Percentiles rank a stretch among this genome's conserved stretches.
These are phyloP conservation scores for Ophthalmolycus amberensis DNA, from an alignment of 2,113 vertebrate genomes.

Conservation along the genomic window DNA sequence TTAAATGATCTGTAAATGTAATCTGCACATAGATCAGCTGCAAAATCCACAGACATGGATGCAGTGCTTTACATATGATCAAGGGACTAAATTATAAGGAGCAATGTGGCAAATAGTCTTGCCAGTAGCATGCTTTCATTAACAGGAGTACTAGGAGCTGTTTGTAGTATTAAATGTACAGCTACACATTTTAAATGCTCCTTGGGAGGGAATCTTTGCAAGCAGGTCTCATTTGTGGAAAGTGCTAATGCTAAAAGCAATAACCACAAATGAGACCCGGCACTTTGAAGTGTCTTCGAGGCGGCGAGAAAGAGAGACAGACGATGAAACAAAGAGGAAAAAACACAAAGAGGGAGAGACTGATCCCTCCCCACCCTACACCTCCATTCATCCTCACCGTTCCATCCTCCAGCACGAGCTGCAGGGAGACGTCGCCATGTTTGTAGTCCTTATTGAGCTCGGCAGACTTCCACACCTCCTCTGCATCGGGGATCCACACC, in stretches of 20 bases:
- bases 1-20: background rate
- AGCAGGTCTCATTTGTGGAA: slow-evolving; percentile 51
- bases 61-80: slow-evolving; percentile 3
- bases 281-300: slow-evolving; percentile 25
- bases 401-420: slow-evolving; percentile 92
- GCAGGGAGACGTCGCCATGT: slow-evolving; percentile 88
- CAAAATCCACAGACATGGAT: background rate
- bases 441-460: slow-evolving; percentile 95
- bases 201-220: slow-evolving; percentile 28
- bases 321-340: background rate
- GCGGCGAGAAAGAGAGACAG: background rate
- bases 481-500: slow-evolving; percentile 97
- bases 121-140: background rate
- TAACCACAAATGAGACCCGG: slow-evolving; percentile 50
- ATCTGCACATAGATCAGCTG: background rate
- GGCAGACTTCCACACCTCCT: slow-evolving; percentile 98
- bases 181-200: slow-evolving; percentile 43
- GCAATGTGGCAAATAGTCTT: slow-evolving; percentile 14
- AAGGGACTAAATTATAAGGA: slow-evolving; percentile 12
- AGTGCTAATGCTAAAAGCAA: slow-evolving; percentile 52
- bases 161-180: slow-evolving; percentile 44
- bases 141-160: slow-evolving; percentile 3
- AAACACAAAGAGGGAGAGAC: slow-evolving; percentile 1
- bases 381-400: slow-evolving; percentile 81
- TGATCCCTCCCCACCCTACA: background rate